Evolutionary conservation across 2,888 invertebrate genomes (phyloP).

Genomic region (Macrophya alboannulata): DNA sequence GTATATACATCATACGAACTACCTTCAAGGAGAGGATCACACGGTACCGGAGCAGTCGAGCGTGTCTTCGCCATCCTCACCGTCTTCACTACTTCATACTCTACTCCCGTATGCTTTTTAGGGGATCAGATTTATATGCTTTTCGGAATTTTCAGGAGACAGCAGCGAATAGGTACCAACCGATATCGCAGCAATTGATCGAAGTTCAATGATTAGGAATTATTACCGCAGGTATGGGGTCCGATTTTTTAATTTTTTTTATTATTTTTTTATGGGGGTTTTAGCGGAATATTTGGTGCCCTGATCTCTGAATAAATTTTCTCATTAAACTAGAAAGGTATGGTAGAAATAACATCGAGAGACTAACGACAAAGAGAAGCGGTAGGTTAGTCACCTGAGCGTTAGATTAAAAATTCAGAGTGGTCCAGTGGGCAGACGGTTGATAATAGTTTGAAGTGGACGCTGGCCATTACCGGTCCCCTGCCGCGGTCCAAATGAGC

Average conservation of each 20-base stretch:
- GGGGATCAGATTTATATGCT: background rate
- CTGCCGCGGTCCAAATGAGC: constrained; percentile 75
- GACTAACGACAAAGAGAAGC: constrained; percentile 13
- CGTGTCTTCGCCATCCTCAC: constrained; percentile 34
- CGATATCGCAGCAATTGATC: background rate
- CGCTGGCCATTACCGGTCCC: constrained; percentile 74
- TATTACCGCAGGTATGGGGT: background rate
- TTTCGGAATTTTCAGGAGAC: background rate
- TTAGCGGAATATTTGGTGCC: background rate
- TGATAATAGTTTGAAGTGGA: constrained; percentile 76
- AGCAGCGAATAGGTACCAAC: background rate
- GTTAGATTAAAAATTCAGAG: constrained; percentile 59
- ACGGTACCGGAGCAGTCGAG: constrained; percentile 42
- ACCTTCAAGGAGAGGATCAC: constrained; percentile 45
- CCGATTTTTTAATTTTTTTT: too few species aligned
- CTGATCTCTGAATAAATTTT: constrained; percentile 10
- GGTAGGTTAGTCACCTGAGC: constrained; percentile 49
- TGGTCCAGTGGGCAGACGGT: constrained; percentile 59
- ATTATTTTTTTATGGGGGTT: background rate
- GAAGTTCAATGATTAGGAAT: background rate
- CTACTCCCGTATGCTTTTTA: background rate
- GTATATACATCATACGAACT: constrained; percentile 26
- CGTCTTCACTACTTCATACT: background rate
- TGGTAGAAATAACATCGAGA: background rate
- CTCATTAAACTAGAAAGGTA: background rate